Conservation (phyloP, 2,797 vertebrate genomes). For the Etheostoma perlongum region DNA sequence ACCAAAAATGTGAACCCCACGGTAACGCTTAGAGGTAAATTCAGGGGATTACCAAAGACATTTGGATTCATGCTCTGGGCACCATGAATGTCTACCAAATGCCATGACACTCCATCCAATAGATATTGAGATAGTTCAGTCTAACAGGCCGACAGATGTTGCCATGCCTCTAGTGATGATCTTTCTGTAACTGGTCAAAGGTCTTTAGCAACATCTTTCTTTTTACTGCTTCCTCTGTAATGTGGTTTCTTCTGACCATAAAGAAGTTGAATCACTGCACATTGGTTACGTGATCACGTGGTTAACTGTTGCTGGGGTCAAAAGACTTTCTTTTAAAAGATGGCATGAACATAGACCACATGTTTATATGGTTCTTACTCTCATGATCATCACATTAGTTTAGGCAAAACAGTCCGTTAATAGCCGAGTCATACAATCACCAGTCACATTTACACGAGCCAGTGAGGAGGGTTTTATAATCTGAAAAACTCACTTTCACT, state of each 20-base stretch:
- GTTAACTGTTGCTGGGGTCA: neutral
- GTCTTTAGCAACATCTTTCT: neutral
- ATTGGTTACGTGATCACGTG: neutral
- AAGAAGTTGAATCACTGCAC: neutral
- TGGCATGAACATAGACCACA: neutral
- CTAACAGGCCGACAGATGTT: neutral
- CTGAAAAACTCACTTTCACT: neutral
- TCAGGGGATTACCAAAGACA: no score
- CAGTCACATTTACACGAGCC: neutral
- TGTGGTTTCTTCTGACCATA: neutral
- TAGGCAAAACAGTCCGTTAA: neutral
- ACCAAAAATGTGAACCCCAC: neutral
- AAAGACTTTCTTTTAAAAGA: neutral
- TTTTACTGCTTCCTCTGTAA: slow-evolving; percentile 11
- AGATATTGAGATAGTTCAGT: neutral
- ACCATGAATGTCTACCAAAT: neutral
- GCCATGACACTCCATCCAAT: neutral
- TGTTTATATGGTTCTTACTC: neutral
- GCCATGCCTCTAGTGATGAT: neutral
- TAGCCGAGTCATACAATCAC: neutral
- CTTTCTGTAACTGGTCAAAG: neutral
- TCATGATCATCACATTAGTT: neutral
- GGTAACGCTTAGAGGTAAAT: no score
- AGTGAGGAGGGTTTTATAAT: neutral
- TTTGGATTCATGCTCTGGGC: neutral